phyloP scores from a whole-genome alignment of 2,888 invertebrate genomes.

The Drymonia ruficornis region DNA sequence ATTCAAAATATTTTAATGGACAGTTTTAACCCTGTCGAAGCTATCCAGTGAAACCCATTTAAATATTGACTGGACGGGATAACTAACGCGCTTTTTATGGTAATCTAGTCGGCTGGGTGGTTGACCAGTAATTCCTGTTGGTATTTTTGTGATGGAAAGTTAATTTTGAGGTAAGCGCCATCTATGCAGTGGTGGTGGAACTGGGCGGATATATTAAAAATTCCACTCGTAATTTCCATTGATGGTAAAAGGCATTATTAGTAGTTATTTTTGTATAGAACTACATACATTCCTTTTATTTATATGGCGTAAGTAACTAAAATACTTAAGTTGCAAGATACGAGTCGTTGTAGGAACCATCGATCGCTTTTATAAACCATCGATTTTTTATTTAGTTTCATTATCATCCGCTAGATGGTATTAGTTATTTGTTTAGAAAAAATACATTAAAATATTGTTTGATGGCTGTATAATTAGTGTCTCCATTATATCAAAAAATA shows the following conservation, averaged over 20 bases:
- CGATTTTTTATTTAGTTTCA: not conserved
- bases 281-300: too few relatives aligned
- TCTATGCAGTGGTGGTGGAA: not conserved
- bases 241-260: too few relatives aligned
- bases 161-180: not conserved
- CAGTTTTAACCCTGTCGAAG: slow-evolving; percentile 38
- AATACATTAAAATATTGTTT: too few relatives aligned
- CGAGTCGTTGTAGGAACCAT: not conserved
- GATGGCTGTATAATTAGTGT: too few relatives aligned
- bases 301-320: too few relatives aligned
- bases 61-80: slow-evolving; percentile 31
- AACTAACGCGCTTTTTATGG: slow-evolving; percentile 15
- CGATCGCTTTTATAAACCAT: not conserved
- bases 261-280: too few relatives aligned
- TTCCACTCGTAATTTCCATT: too few relatives aligned
- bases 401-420: not conserved
- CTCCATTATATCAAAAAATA: too few relatives aligned
- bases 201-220: too few relatives aligned
- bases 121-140: not conserved
- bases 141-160: not conserved
- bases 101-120: slow-evolving; percentile 1
- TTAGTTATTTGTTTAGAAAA: not conserved
- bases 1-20: slow-evolving; percentile 66
- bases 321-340: too few relatives aligned
- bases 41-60: slow-evolving; percentile 35